Percentiles rank a stretch among this genome's conserved stretches.
These are phyloP conservation scores for Ariolimax columbianus DNA, from an alignment of 2,888 invertebrate species.

Conservation along the genomic window DNA sequence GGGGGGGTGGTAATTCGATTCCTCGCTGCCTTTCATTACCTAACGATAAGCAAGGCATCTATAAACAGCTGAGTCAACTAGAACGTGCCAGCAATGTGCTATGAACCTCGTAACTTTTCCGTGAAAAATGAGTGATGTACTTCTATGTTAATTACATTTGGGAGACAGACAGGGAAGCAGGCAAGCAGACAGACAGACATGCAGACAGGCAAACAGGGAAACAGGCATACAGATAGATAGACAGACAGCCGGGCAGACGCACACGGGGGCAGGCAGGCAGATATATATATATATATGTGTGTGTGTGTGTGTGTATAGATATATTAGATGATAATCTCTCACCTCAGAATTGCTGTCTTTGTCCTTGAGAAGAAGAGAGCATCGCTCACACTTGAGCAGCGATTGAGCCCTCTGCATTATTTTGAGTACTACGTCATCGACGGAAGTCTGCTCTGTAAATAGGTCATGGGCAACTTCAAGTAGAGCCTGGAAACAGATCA, in stretches of 20 bases:
- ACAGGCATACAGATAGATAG: not conserved
- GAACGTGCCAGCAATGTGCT: too few relatives aligned
- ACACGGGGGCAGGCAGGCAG: not conserved
- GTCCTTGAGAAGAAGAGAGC: constrained; percentile 80
- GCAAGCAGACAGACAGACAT: not conserved
- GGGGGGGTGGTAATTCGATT: too few relatives aligned
- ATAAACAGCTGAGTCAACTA: too few relatives aligned
- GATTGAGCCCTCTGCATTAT: constrained; percentile 81
- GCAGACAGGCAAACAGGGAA: constrained; percentile 9
- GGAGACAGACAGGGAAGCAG: not conserved
- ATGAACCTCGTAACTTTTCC: too few relatives aligned
- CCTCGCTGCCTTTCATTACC: too few relatives aligned
- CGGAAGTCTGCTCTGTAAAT: constrained; percentile 81
- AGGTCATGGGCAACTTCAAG: constrained; percentile 81
- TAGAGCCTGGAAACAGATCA: constrained; percentile 76
- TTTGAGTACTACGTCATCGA: constrained; percentile 80
- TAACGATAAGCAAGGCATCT: too few relatives aligned
- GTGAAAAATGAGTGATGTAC: too few relatives aligned
- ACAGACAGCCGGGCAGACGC: constrained; percentile 1
- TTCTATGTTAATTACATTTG: not conserved
- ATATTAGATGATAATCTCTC: constrained; percentile 34
- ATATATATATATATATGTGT: not conserved
- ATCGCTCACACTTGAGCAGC: constrained; percentile 80
- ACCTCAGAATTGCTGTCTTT: constrained; percentile 79
- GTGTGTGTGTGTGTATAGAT: not conserved